A percentile compares a stretch with the other conserved stretches of the same genome.
phyloP scores from a whole-genome alignment of 2,113 vertebrate genomes.

The Furnarius figulus region DNA sequence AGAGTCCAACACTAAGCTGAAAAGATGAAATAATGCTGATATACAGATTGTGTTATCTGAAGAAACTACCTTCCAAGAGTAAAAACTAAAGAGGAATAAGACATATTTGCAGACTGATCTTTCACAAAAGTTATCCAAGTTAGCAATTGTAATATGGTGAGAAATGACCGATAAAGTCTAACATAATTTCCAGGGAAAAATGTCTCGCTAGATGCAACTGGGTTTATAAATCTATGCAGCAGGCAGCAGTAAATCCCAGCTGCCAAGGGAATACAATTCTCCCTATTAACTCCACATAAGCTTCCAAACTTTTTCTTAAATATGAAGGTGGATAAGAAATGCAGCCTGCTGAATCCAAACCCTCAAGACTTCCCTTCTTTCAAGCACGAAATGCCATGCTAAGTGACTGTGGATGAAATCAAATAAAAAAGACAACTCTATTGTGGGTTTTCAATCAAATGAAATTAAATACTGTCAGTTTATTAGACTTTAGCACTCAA shows the following conservation, averaged over 20 bases:
- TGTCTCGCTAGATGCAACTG: not conserved
- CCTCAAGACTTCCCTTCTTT: not conserved
- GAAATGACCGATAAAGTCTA: not conserved
- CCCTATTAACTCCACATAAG: not conserved
- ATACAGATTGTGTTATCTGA: not conserved
- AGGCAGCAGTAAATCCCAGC: slow-evolving; percentile 3
- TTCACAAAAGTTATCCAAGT: slow-evolving; percentile 3
- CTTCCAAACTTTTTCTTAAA: not conserved
- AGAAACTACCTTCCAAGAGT: not conserved
- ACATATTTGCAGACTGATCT: not conserved
- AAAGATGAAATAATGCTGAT: slow-evolving; percentile 27
- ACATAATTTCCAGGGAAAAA: not conserved
- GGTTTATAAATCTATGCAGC: slow-evolving; percentile 27
- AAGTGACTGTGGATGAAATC: not conserved
- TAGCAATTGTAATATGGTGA: not conserved
- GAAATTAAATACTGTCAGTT: not conserved
- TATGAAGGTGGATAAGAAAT: not conserved
- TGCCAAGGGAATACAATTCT: slow-evolving; percentile 2
- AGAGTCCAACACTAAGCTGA: not conserved
- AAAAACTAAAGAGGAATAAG: slow-evolving; percentile 26
- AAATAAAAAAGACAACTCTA: not conserved
- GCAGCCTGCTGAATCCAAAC: not conserved
- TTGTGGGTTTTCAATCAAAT: not conserved
- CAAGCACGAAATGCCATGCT: not conserved
- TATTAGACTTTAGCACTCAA: not conserved